Evolutionary conservation across 1,140 invertebrate genomes (phyloP), one percentile per base, ranked within the genome.

Genomic region (Pollicipes pollicipes): DNA sequence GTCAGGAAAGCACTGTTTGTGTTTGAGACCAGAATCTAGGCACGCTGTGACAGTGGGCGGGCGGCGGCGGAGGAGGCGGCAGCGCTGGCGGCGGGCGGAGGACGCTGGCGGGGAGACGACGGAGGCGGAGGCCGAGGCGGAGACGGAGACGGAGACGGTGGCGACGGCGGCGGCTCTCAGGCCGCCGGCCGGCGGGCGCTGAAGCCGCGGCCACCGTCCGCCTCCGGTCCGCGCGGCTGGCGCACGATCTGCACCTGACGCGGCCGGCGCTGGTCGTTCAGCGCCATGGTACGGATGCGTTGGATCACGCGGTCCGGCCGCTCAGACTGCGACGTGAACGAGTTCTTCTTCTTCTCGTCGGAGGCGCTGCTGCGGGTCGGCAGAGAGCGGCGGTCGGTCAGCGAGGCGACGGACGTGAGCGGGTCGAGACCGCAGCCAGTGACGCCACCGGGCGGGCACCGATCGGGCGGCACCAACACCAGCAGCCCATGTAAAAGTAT

Each of bases 1-100:
- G 27, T 28, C 27, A 28, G 64, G 64, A 66, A 66, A 29, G 28
- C 64, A 66, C 64, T 66, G 28, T 66, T 66, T 66, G 64, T 66
- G 64, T 66, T 27, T 66, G 64, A 28, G 28, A 58, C 45, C 45
- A 58, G 45, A 58, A 58, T 58, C 45, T 58, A 58, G 45, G 45
- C 45, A 58, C 45, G 17, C 45, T 66, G 64, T 66, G 64, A 10
- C 24, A 27, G 64, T 66, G 64, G n/a, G 64, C 28, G 64, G 10
- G 64, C 28, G 16, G 28, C 64, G 64, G 28, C 64, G 64, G 64
- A 8, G 2, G 64, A 8, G 64, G 27, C 64, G 28, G 64, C 64
- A 24, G 64, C 28, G 10, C 24, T 1, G 64, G 64, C n/a, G 64
- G 64, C 45, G 28, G 63, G 64, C 64, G 64, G 28, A 21, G 64